phyloP scores from a whole-genome alignment of 92 coral and sea anemone genomes.

The Palythoa grandiflora region DNA sequence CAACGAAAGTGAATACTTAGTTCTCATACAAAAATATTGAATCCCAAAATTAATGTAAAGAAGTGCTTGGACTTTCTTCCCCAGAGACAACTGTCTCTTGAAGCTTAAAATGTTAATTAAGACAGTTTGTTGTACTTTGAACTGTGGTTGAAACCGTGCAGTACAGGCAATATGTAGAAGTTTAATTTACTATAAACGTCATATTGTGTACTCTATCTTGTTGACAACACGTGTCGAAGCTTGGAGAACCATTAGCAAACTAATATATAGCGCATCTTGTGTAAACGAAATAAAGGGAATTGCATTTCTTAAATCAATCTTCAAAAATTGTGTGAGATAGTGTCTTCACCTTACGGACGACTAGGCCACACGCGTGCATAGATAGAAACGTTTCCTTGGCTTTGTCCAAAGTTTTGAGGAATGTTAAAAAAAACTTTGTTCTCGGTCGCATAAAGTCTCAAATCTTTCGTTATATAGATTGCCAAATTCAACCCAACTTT shows the following conservation, averaged over 20 bases:
- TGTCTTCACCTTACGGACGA: not conserved
- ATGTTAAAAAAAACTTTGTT: constrained; percentile 19
- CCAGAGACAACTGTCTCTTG: not conserved
- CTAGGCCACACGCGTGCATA: constrained; percentile 3
- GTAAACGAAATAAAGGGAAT: constrained; percentile 48
- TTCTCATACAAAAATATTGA: not conserved
- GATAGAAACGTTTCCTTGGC: constrained; percentile 22
- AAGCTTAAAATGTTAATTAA: not conserved
- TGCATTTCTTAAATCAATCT: constrained; percentile 35
- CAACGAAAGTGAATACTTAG: constrained; percentile 30
- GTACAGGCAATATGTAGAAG: constrained; percentile 33
- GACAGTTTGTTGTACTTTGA: constrained; percentile 28
- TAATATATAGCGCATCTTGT: constrained; percentile 43
- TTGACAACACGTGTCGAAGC: constrained; percentile 54
- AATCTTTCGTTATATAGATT: not conserved
- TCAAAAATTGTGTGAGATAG: constrained; percentile 22
- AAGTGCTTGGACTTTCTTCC: not conserved
- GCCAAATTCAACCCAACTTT: not conserved
- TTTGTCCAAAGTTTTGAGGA: constrained; percentile 20
- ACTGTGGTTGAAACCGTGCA: constrained; percentile 22
- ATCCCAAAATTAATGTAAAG: not conserved
- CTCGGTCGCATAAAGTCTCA: not conserved
- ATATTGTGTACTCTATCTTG: constrained; percentile 26
- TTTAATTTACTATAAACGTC: constrained; percentile 55
- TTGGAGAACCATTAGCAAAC: constrained; percentile 49